Percentiles rank a stretch among this genome's conserved stretches.
Evolutionary conservation across 2,888 invertebrate genomes (phyloP).

Genomic region (Phengaris alcon): DNA sequence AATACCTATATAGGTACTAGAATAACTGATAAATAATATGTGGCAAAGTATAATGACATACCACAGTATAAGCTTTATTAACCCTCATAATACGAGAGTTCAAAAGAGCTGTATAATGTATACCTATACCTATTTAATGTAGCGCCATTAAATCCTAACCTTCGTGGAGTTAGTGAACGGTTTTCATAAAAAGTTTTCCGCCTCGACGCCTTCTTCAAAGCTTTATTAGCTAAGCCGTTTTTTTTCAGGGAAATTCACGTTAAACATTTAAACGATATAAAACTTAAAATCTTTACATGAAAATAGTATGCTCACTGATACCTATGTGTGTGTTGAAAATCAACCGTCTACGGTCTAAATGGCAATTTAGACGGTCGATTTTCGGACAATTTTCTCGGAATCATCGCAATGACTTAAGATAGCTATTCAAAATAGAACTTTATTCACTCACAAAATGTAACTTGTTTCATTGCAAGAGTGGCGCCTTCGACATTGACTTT

Average conservation of each 20-base stretch:
- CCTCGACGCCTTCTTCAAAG: slow-evolving; percentile 3
- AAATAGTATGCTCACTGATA: not conserved
- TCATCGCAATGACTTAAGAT: no score
- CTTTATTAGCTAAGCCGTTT: not conserved
- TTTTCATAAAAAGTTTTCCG: slow-evolving; percentile 25
- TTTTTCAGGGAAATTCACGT: slow-evolving; percentile 14
- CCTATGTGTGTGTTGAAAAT: no score
- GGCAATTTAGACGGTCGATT: no score
- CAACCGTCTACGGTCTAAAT: no score
- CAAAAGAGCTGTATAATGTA: not conserved
- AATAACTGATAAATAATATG: no score
- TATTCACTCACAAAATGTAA: no score
- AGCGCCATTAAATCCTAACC: slow-evolving; percentile 23
- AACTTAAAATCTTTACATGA: not conserved
- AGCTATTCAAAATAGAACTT: no score
- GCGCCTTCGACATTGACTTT: no score
- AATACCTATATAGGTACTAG: not conserved
- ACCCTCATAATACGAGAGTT: not conserved
- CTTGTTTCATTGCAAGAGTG: no score
- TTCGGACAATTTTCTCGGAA: no score
- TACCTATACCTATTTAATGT: not conserved
- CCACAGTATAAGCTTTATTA: not conserved
- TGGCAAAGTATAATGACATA: not conserved
- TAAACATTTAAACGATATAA: slow-evolving; percentile 5
- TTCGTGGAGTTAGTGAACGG: slow-evolving; percentile 9